phyloP scores from a whole-genome alignment of 2,888 invertebrate species.

The Caenorhabditis auriculariae region DNA sequence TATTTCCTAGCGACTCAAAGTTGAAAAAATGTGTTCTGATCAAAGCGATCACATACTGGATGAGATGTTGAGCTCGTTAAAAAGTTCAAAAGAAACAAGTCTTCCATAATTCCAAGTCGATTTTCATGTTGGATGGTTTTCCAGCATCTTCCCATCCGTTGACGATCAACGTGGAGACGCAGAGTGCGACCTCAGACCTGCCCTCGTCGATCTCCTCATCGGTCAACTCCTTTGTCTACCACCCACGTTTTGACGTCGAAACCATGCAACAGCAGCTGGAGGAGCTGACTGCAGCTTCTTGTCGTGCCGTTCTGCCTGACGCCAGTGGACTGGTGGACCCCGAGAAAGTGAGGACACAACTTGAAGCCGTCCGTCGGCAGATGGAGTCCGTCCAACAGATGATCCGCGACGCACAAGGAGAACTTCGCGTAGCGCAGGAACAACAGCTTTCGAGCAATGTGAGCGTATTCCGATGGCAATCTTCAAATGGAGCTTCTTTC shows the following conservation, averaged over 20 bases:
- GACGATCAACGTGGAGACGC: conserved; percentile 28
- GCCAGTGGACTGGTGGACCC: conserved; percentile 39
- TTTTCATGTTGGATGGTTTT: too few species aligned
- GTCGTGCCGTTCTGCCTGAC: conserved; percentile 37
- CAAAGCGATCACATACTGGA: too few species aligned
- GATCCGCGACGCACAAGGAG: conserved; percentile 31
- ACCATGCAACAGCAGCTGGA: conserved; percentile 36
- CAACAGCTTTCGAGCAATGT: background rate
- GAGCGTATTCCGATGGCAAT: too few species aligned
- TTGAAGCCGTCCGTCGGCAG: conserved; percentile 23
- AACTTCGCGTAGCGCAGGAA: conserved; percentile 7
- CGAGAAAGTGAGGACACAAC: conserved; percentile 12
- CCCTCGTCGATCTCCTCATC: conserved; percentile 44
- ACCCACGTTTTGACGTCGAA: conserved; percentile 23
- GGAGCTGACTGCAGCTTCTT: conserved; percentile 36
- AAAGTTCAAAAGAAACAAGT: too few species aligned
- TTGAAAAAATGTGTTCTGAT: too few species aligned
- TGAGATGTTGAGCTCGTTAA: too few species aligned
- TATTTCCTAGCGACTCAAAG: too few species aligned
- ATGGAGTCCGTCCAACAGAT: conserved; percentile 27
- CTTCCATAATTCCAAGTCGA: too few species aligned
- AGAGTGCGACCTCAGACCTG: conserved; percentile 38
- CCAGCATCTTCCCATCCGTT: too few species aligned
- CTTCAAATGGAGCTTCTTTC: too few species aligned
- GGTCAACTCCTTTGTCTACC: conserved; percentile 40